A percentile compares a stretch with the other conserved stretches of the same genome.
These are phyloP conservation scores for Oreochromis grahami DNA, from an alignment of 2,797 vertebrate species.

Conservation along the genomic window DNA sequence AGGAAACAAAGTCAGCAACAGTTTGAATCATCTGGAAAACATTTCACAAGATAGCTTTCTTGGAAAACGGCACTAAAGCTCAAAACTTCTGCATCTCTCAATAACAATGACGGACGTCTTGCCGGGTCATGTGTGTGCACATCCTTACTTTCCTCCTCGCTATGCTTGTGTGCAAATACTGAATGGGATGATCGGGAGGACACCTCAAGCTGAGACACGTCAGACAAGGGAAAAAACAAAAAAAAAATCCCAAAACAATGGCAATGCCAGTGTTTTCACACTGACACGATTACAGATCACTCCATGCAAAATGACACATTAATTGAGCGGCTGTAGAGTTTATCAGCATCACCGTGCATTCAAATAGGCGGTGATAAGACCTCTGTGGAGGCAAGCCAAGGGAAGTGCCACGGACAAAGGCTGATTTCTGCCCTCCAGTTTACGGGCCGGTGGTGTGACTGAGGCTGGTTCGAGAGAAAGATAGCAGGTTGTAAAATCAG, in stretches of 20 bases:
- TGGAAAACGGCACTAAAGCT: slow-evolving; percentile 52
- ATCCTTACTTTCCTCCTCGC: neutral
- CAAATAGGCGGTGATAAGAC: slow-evolving; percentile 59
- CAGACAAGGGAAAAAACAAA: slow-evolving; percentile 1
- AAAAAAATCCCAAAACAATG: slow-evolving; percentile 8
- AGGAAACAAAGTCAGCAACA: slow-evolving; percentile 24
- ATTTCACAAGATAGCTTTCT: slow-evolving; percentile 36
- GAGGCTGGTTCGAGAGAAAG: slow-evolving; percentile 27
- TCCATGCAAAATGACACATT: slow-evolving; percentile 64
- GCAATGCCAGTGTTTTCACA: slow-evolving; percentile 33
- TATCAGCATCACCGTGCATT: slow-evolving; percentile 57
- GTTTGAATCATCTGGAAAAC: slow-evolving; percentile 21
- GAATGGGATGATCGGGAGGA: slow-evolving; percentile 9
- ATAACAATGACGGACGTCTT: slow-evolving; percentile 10
- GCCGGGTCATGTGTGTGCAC: slow-evolving; percentile 1
- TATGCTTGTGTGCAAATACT: slow-evolving; percentile 15
- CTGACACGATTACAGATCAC: slow-evolving; percentile 46
- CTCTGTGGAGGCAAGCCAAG: slow-evolving; percentile 7
- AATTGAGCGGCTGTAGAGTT: slow-evolving; percentile 42
- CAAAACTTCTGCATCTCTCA: neutral
- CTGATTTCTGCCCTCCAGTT: slow-evolving; percentile 36
- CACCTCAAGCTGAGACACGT: slow-evolving; percentile 16
- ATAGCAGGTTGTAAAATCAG: slow-evolving; percentile 51
- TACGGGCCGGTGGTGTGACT: slow-evolving; percentile 20
- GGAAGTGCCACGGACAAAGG: slow-evolving; percentile 51